Evolutionary conservation across 2,797 vertebrate genomes (phyloP), one percentile per base, ranked within the genome.

Genomic region (Sebastes taczanowskii): DNA sequence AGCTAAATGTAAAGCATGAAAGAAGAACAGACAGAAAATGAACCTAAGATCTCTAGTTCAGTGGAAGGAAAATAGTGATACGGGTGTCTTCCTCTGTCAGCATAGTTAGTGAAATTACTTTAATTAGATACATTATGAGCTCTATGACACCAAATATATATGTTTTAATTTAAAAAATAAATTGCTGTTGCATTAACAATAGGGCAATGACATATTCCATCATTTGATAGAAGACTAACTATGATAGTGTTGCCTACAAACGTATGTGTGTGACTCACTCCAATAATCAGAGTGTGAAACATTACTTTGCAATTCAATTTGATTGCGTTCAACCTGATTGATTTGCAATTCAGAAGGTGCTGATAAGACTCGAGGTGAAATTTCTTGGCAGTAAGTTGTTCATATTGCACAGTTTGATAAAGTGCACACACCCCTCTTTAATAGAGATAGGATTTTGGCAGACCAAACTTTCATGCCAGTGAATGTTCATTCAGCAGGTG

Each of bases 251-350:
- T 2, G 3, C 29, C 67, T 46, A 25, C 27, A 29, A 60, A 46
- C 27, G 10, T 74, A 2, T 64, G 8, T 35, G 62, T 56, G 53
- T 76, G 65, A 71, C n/a, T 74, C 76, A 32, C 58, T 38, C 23
- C 65, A 71, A 65, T 22, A 58, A 84, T 72, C 34, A 71, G 27
- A 35, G 23, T 38, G 23, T 3, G 53, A 71, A 59, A 69, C 29
- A 25, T 83, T 68, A 71, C 29, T 75, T 74, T 82, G 59, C 73
- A 62, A 68, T 73, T 83, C 60, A 59, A 13, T 64, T 81, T 79
- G 49, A 83, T 69, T 81, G 67, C 38, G 72, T 66, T 77, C 29
- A 75, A 23, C 23, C 23, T 64, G 23, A 56, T 23, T 56, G 10
- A 78, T 81, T 79, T 46, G 62, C 32, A 81, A 58, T 49, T 70